A percentile compares a stretch with the other conserved stretches of the same genome.
Evolutionary conservation across 53 echinoderm and acorn worm species (phyloP).

Genomic region (Temnopleurus reevesii): DNA sequence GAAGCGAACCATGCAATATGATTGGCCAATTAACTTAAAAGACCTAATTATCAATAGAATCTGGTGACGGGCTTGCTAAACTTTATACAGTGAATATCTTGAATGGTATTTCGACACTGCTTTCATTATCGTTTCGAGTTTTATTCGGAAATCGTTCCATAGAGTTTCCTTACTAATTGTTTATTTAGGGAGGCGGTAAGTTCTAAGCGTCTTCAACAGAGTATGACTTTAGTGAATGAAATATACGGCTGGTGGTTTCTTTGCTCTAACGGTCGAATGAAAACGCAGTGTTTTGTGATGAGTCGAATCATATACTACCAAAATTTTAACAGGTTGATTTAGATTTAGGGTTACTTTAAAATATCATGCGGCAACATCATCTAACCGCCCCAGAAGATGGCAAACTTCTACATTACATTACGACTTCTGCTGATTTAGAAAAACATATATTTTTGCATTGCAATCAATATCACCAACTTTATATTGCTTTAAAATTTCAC

Average conservation of each 20-base stretch:
- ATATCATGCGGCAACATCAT: no score
- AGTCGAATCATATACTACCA: no score
- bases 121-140: background rate
- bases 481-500: no score
- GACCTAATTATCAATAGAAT: constrained; percentile 62
- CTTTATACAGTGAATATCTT: constrained; percentile 18
- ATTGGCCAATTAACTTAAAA: constrained; percentile 66
- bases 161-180: constrained; percentile 45
- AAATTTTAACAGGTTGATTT: no score
- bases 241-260: background rate
- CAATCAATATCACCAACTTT: no score
- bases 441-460: no score
- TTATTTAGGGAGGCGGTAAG: constrained; percentile 31
- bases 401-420: no score
- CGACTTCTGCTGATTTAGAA: no score
- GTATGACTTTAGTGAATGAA: constrained; percentile 3
- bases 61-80: constrained; percentile 28
- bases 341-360: no score
- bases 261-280: background rate
- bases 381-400: no score
- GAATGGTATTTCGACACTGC: constrained; percentile 48
- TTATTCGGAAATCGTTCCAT: constrained; percentile 30
- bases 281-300: background rate
- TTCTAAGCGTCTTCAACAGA: background rate
- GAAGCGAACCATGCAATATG: constrained; percentile 59